Evolutionary conservation across 2,888 invertebrate genomes (phyloP), one percentile per base, ranked within the genome.

Genomic region (Sympetrum striolatum): DNA sequence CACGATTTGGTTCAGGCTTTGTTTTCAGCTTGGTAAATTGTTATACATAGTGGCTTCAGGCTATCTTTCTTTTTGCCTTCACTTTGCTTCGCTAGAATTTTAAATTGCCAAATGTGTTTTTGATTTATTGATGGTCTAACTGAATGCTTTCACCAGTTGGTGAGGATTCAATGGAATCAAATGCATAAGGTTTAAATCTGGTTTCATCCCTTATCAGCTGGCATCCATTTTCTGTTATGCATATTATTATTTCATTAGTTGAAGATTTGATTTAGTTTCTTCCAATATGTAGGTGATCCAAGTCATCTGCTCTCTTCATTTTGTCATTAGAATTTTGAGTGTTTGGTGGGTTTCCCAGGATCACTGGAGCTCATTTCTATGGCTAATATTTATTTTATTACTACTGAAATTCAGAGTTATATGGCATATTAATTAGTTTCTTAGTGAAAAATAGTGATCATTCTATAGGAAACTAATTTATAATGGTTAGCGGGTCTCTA

Each of bases 241-340:
- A 18, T 53, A 53, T 18, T 15, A 53, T 53, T 18, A 18, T 18
- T 53, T 18, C 10, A 44, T 44, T 6, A 44, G 44, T 18, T 53
- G 2, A 53, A 53, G 15, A 53, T 53, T 53, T 53, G 15, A 53
- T 14, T 53, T 53, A 53, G 2, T 53, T 53, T 53, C 53, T 18
- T 18, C 53, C 5, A 14, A 53, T 53, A 53, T 60, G 37, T 37
- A 58, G 60, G 86, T 86, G 86, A 60, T 64, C 86, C 86, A 64
- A 86, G 86, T 86, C 86, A 86, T 86, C 86, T 86, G 86, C 86
- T 86, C 86, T 86, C 86, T 86, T 58, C 31, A 25, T 64, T 86
- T 86, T 86, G 60, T 60, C 37, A 14, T 31, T 86, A 86, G 60
- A 86, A 60, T 60, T 22, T 64, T 5, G 60, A 86, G 86, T 64